Evolutionary conservation across 2,888 invertebrate genomes (phyloP).

Genomic region (Mythimna lalbum): DNA sequence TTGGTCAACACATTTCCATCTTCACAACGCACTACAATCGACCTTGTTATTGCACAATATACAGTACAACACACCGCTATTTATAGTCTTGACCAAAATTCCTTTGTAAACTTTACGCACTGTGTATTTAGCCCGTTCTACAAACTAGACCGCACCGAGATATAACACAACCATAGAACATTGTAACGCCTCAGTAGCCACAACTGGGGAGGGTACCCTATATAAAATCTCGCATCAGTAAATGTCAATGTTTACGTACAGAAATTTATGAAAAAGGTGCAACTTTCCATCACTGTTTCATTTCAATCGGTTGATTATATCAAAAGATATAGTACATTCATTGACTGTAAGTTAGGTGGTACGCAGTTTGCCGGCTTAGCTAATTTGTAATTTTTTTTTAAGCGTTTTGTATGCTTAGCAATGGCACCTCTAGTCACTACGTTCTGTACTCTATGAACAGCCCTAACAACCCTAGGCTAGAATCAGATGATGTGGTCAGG

Average conservation of each 20-base stretch:
- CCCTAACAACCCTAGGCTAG: slow-evolving; percentile 16
- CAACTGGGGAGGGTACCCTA: no score
- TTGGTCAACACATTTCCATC: not conserved
- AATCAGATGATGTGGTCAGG: slow-evolving; percentile 44
- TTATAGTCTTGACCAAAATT: slow-evolving; percentile 26
- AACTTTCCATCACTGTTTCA: no score
- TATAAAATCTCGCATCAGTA: not conserved
- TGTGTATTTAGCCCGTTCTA: slow-evolving; percentile 29
- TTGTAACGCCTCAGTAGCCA: not conserved
- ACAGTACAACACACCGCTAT: slow-evolving; percentile 3
- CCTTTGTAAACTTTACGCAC: slow-evolving; percentile 38
- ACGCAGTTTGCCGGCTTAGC: no score
- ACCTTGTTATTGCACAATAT: slow-evolving; percentile 10
- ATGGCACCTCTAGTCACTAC: not conserved
- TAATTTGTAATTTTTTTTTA: no score
- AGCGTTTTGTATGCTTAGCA: no score
- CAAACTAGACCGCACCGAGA: slow-evolving; percentile 35
- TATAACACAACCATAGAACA: slow-evolving; percentile 3
- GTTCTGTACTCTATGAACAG: not conserved
- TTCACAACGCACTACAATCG: not conserved
- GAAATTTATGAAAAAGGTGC: no score
- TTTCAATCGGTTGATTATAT: no score
- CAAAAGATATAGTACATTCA: no score
- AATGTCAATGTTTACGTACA: not conserved
- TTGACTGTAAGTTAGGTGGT: no score